phyloP scores from a whole-genome alignment of 2,113 vertebrate genomes.

The Ceyx melanurus region DNA sequence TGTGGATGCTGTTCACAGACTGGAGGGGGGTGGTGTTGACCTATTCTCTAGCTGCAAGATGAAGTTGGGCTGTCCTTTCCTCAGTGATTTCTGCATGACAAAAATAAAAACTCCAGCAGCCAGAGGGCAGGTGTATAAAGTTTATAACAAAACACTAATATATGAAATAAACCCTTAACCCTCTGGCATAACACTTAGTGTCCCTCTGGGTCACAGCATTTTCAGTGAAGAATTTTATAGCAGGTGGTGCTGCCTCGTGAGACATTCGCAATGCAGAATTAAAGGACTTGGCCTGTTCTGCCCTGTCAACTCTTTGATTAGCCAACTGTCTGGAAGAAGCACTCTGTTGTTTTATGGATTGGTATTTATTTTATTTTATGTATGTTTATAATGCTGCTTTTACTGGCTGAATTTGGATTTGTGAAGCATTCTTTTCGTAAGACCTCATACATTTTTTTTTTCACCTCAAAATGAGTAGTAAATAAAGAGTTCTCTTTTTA shows the following conservation, averaged over 20 bases:
- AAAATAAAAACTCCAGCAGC: conserved; percentile 41
- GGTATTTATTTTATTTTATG: neutral
- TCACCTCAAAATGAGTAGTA: neutral
- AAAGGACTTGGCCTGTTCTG: conserved; percentile 44
- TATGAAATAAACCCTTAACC: conserved; percentile 31
- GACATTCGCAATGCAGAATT: conserved; percentile 3
- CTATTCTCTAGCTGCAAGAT: neutral
- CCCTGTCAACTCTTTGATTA: conserved; percentile 53
- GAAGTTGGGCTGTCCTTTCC: neutral
- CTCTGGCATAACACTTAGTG: neutral
- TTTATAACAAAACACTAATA: conserved; percentile 36
- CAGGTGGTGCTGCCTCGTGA: conserved; percentile 44
- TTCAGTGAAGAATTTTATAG: conserved; percentile 32
- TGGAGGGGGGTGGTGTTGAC: neutral
- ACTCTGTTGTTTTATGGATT: conserved; percentile 11
- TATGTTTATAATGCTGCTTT: neutral
- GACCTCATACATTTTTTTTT: neutral
- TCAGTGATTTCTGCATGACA: neutral
- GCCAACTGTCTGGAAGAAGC: conserved; percentile 43
- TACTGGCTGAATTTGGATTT: neutral
- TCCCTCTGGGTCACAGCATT: conserved; percentile 38
- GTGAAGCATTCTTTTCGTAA: neutral
- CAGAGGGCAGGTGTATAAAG: conserved; percentile 27
- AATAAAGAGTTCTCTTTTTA: neutral
- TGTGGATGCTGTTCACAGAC: neutral